These are phyloP conservation scores for Epistrophella euchroma DNA, from an alignment of 2,888 invertebrate genomes.

Conservation along the genomic window DNA sequence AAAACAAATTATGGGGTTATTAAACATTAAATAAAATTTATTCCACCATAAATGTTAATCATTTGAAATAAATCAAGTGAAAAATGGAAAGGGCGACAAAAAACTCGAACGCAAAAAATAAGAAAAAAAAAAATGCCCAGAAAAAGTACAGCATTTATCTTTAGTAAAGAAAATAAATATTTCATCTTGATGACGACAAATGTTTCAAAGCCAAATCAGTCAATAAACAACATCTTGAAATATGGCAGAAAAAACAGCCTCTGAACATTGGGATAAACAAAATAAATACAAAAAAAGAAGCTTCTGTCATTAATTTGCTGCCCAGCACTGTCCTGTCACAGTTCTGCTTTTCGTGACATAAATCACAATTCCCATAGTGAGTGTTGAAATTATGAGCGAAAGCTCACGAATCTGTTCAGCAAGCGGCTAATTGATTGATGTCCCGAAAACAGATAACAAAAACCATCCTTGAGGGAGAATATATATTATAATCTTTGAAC, in stretches of 20 bases:
- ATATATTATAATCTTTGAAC: constrained; percentile 79
- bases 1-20: constrained; percentile 62
- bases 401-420: constrained; percentile 50
- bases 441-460: constrained; percentile 27
- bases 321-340: constrained; percentile 4
- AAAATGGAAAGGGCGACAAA: constrained; percentile 11
- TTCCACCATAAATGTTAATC: constrained; percentile 71
- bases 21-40: constrained; percentile 72
- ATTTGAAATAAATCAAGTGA: constrained; percentile 67
- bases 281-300: constrained; percentile 26
- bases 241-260: constrained; percentile 9
- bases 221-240: constrained; percentile 66
- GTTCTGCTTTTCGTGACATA: constrained; percentile 42
- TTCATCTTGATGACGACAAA: constrained; percentile 59
- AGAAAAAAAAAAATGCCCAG: constrained; percentile 12
- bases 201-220: constrained; percentile 53
- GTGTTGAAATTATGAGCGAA: constrained; percentile 22
- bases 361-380: constrained; percentile 45
- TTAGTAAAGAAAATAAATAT: constrained; percentile 28
- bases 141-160: constrained; percentile 5
- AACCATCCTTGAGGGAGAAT: constrained; percentile 24
- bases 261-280: background rate
- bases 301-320: constrained; percentile 62
- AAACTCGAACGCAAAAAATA: constrained; percentile 8
- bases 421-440: constrained; percentile 72